These are phyloP conservation scores for Gallinago paraguaiae DNA, from an alignment of 2,113 vertebrate species.

Conservation along the genomic window DNA sequence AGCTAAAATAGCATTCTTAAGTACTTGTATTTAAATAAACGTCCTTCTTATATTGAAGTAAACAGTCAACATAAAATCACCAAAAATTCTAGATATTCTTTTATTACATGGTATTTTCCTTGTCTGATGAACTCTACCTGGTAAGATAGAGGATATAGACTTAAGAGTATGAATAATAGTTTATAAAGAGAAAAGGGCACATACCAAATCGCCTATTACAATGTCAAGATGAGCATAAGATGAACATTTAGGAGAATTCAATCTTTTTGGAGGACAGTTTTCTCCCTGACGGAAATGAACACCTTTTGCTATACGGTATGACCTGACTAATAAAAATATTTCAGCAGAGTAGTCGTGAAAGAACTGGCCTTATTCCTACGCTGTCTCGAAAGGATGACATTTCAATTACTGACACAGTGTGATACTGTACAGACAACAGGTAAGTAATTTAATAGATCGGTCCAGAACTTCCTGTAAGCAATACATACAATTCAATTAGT, in stretches of 20 bases:
- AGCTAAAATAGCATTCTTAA: neutral
- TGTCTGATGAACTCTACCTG: neutral
- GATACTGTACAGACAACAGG: conserved; percentile 35
- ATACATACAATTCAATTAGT: conserved; percentile 58
- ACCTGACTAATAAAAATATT: neutral
- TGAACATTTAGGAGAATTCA: neutral
- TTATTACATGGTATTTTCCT: neutral
- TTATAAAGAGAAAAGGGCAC: neutral
- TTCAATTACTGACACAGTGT: conserved; percentile 30
- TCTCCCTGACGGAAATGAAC: neutral
- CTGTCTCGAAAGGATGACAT: neutral
- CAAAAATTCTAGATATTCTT: neutral
- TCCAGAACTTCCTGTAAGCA: conserved; percentile 60
- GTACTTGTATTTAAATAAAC: neutral
- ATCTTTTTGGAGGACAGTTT: neutral
- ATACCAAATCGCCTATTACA: neutral
- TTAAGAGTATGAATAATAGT: no score
- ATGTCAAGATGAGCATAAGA: neutral
- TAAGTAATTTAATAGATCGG: conserved; percentile 52
- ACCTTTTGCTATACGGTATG: neutral
- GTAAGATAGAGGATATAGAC: neutral
- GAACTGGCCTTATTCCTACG: neutral
- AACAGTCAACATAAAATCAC: neutral
- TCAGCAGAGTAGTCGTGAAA: neutral
- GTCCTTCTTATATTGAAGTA: neutral